Conservation (phyloP, 2,888 invertebrate genomes). For the Agrotis clavis region DNA sequence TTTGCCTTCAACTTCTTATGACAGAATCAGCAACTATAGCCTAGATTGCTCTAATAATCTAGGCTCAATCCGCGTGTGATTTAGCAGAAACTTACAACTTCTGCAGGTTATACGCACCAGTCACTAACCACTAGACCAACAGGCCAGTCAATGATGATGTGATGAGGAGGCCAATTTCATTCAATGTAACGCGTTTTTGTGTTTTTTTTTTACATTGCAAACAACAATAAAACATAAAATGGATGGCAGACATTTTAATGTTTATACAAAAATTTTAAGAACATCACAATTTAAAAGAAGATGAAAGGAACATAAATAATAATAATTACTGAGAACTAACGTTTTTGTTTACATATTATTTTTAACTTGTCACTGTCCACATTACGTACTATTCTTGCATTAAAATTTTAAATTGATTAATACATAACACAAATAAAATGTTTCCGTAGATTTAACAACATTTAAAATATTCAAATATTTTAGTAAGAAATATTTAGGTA, state of each 20-base stretch:
- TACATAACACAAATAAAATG: neutral
- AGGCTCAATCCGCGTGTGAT: too few species aligned
- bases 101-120: too few species aligned
- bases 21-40: too few species aligned
- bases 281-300: neutral
- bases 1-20: too few species aligned
- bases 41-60: too few species aligned
- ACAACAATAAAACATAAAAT: slow-evolving; percentile 7
- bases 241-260: neutral
- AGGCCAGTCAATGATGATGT: too few species aligned
- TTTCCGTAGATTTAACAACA: neutral
- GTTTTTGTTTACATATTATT: neutral
- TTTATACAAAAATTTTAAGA: neutral
- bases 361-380: neutral
- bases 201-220: neutral
- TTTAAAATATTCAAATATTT: too few species aligned
- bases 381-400: neutral
- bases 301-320: neutral
- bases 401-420: neutral
- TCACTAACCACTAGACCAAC: too few species aligned
- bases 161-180: neutral
- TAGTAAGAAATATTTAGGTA: neutral
- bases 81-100: too few species aligned
- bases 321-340: too few species aligned
- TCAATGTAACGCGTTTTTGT: neutral